A percentile compares a stretch with the other conserved stretches of the same genome.
These are phyloP conservation scores for Trogon surrucura DNA, from an alignment of 2,113 vertebrate genomes.

Conservation along the genomic window DNA sequence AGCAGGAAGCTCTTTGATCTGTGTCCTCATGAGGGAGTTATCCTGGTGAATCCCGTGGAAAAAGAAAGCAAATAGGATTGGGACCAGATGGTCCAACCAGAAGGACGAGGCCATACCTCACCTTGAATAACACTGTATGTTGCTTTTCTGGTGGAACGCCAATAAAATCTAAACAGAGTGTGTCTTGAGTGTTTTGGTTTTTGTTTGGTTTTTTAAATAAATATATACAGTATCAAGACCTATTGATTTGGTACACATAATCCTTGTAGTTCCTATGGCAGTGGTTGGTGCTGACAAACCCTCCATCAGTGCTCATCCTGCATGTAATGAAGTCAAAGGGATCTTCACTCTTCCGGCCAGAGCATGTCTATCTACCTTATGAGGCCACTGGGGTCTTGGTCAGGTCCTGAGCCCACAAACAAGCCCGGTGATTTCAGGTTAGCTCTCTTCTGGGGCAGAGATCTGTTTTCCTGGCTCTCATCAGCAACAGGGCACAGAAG, in stretches of 20 bases:
- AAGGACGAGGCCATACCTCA: neutral
- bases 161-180: neutral
- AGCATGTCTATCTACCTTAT: no score
- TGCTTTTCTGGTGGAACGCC: neutral
- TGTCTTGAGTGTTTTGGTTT: neutral
- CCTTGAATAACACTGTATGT: neutral
- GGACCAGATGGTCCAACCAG: neutral
- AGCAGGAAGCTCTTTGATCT: accelerated
- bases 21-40: neutral
- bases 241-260: no score
- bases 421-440: neutral
- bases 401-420: neutral
- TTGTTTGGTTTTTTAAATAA: neutral
- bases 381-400: neutral
- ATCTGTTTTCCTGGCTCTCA: neutral
- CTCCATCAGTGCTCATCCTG: accelerated
- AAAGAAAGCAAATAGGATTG: neutral
- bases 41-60: neutral
- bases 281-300: neutral
- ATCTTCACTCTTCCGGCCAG: neutral
- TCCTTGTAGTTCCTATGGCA: accelerated
- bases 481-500: neutral
- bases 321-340: accelerated
- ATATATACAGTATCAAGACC: neutral
- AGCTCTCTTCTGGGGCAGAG: accelerated